phyloP scores from a whole-genome alignment of 2,797 vertebrate genomes.

The Rhynchonycteris naso region DNA sequence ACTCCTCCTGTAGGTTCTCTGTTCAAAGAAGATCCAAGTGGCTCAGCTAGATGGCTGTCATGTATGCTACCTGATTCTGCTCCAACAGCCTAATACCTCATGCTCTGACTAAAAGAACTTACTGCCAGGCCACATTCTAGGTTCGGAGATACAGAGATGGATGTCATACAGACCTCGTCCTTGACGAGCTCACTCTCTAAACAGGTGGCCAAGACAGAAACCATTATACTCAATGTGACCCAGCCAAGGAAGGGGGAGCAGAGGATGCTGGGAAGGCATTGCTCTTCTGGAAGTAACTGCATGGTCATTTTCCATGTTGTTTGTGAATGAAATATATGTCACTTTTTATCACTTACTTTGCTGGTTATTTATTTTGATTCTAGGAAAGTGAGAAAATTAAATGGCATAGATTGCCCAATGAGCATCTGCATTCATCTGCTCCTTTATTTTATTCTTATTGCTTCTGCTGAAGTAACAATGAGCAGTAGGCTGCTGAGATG shows the following conservation, averaged over 20 bases:
- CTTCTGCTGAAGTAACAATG: conserved; percentile 18
- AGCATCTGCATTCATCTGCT: conserved; percentile 25
- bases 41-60: background rate
- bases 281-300: background rate
- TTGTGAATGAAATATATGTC: background rate
- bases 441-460: conserved; percentile 2
- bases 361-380: conserved; percentile 47
- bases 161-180: background rate
- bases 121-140: background rate
- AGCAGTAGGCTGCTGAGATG: background rate
- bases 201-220: background rate
- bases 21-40: background rate
- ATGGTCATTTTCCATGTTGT: background rate
- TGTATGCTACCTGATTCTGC: background rate
- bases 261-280: background rate
- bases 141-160: background rate
- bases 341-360: background rate
- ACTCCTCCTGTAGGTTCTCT: background rate
- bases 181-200: background rate
- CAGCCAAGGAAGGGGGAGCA: too few species aligned
- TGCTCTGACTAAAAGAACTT: background rate
- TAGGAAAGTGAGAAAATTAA: conserved; percentile 55
- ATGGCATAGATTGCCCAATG: background rate
- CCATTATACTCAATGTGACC: fast-evolving
- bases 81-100: background rate